Evolutionary conservation across 2,797 vertebrate species (phyloP).

Genomic region (Rhabdomys pumilio): DNA sequence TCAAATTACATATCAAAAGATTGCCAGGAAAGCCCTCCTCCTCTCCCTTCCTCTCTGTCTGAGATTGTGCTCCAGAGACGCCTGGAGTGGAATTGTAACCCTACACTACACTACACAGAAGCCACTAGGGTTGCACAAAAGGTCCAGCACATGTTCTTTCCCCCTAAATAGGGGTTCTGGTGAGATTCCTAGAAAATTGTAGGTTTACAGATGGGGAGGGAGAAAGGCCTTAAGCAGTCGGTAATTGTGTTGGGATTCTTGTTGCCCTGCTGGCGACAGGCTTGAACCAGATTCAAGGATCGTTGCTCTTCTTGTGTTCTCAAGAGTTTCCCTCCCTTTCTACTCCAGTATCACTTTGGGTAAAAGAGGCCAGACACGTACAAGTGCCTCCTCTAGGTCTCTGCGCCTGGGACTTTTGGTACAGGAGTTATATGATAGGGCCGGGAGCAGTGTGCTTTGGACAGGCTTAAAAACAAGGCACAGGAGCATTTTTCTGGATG

Average conservation of each 20-base stretch:
- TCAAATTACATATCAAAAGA: neutral
- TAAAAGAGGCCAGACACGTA: neutral
- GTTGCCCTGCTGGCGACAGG: neutral
- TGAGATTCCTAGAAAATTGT: neutral
- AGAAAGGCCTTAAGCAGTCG: neutral
- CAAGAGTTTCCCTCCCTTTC: neutral
- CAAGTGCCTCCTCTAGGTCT: neutral
- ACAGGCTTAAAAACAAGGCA: fast-evolving
- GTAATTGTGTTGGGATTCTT: neutral
- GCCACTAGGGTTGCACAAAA: neutral
- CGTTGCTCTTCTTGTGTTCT: neutral
- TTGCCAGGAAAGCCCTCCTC: neutral
- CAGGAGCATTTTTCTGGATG: neutral
- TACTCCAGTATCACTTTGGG: neutral
- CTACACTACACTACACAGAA: neutral
- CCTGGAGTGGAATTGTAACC: neutral
- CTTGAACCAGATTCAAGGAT: neutral
- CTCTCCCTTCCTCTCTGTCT: no score
- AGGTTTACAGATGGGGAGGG: neutral
- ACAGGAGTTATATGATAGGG: neutral
- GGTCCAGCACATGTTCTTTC: neutral
- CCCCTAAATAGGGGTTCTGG: neutral
- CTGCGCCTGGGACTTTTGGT: neutral
- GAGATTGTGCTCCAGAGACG: neutral
- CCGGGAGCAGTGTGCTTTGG: neutral